Conservation (phyloP, 2,888 invertebrate species). For the Macrosoma leucophasiata region DNA sequence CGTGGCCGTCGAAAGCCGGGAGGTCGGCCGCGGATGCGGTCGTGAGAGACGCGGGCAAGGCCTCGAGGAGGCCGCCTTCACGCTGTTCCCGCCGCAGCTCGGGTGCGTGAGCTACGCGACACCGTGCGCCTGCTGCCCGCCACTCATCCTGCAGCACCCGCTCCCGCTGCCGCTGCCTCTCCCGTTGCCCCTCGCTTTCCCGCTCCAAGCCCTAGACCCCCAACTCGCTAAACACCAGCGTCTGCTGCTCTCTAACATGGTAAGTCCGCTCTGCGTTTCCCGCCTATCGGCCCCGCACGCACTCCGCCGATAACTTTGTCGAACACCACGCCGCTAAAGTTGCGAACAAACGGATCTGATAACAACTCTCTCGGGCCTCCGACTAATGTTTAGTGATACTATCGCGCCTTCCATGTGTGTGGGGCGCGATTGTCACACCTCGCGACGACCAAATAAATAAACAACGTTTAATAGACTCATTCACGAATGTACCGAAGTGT, state of each 20-base stretch:
- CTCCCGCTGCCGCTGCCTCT: slow-evolving; percentile 63
- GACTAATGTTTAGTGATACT: slow-evolving; percentile 46
- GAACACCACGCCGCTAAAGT: slow-evolving; percentile 42
- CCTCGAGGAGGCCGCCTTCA: slow-evolving; percentile 74
- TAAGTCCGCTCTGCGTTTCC: slow-evolving; percentile 45
- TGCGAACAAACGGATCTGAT: slow-evolving; percentile 53
- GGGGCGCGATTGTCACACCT: slow-evolving; percentile 33
- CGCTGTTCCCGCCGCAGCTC: slow-evolving; percentile 75
- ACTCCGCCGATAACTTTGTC: slow-evolving; percentile 41
- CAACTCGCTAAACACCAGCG: slow-evolving; percentile 71
- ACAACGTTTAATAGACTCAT: slow-evolving; percentile 49
- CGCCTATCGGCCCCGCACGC: slow-evolving; percentile 33
- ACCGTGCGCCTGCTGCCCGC: slow-evolving; percentile 71
- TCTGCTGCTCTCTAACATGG: slow-evolving; percentile 75
- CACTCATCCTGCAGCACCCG: slow-evolving; percentile 66
- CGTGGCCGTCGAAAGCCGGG: slow-evolving; percentile 57
- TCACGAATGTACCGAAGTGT: slow-evolving; percentile 39
- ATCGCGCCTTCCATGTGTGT: slow-evolving; percentile 37
- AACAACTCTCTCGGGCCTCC: slow-evolving; percentile 48
- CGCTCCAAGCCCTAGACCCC: slow-evolving; percentile 67
- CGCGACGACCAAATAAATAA: slow-evolving; percentile 47
- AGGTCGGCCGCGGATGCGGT: slow-evolving; percentile 70
- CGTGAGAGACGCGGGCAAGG: slow-evolving; percentile 68
- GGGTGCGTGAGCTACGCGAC: slow-evolving; percentile 74
- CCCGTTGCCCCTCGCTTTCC: slow-evolving; percentile 65